Evolutionary conservation across 2,888 invertebrate species (phyloP).

Genomic region (Callinectes sapidus): DNA sequence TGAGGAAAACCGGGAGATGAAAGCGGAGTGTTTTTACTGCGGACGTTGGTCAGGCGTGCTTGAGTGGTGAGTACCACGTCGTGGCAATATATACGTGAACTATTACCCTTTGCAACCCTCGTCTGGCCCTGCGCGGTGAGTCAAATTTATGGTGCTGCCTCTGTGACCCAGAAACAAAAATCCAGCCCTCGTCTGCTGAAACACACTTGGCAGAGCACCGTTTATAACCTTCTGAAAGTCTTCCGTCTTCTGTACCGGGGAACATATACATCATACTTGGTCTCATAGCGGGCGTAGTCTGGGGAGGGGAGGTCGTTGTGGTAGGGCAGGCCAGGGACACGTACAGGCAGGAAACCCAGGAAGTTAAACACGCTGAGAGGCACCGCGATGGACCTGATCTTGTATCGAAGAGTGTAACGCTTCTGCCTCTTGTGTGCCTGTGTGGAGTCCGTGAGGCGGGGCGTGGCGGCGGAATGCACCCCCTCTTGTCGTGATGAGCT

Average conservation of each 20-base stretch:
- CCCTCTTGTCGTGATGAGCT: background rate
- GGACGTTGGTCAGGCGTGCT: background rate
- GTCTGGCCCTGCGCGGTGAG: background rate
- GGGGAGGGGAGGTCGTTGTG: conserved; percentile 69
- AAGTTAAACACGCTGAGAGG: conserved; percentile 71
- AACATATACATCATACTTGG: conserved; percentile 46
- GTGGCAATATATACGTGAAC: background rate
- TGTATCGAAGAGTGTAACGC: conserved; percentile 44
- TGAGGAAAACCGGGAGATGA: background rate
- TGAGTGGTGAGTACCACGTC: background rate
- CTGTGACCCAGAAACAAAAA: background rate
- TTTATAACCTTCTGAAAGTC: conserved; percentile 9
- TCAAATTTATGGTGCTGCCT: background rate
- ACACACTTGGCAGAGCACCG: background rate
- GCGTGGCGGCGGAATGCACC: background rate
- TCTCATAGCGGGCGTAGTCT: conserved; percentile 66
- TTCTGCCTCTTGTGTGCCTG: conserved; percentile 50
- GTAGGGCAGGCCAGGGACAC: conserved; percentile 71
- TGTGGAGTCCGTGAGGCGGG: background rate
- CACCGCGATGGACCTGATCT: conserved; percentile 63
- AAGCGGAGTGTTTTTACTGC: background rate
- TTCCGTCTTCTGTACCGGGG: conserved; percentile 38
- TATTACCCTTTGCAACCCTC: background rate
- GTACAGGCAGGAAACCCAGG: conserved; percentile 69
- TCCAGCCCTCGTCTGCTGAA: background rate